phyloP scores from a whole-genome alignment of 2,797 vertebrate genomes.

The Danio albolineatus region DNA sequence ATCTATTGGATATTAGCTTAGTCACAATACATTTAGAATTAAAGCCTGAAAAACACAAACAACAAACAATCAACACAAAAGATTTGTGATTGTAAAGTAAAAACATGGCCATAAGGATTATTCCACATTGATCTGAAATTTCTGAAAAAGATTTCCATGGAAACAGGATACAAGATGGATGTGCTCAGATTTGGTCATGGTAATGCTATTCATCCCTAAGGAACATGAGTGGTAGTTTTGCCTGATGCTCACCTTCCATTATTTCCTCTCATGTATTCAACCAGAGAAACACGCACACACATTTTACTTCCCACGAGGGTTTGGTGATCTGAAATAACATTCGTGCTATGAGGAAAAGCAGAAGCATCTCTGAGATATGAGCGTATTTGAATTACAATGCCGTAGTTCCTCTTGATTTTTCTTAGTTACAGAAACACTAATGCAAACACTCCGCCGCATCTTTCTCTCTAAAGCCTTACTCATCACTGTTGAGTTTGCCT shows the following conservation, averaged over 20 bases:
- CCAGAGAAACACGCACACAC: not conserved
- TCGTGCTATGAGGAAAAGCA: constrained; percentile 21
- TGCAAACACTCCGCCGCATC: constrained; percentile 60
- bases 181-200: constrained; percentile 4
- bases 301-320: not conserved
- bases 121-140: constrained; percentile 10
- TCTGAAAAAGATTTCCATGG: constrained; percentile 25
- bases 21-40: constrained; percentile 1
- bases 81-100: not conserved
- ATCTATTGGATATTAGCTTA: constrained; percentile 2
- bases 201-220: constrained; percentile 33
- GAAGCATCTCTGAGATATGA: constrained; percentile 40
- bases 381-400: constrained; percentile 23
- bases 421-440: constrained; percentile 55
- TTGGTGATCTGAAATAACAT: constrained; percentile 12
- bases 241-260: constrained; percentile 6
- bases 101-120: not conserved
- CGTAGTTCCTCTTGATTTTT: constrained; percentile 51
- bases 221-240: not conserved
- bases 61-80: constrained; percentile 4
- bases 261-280: not conserved
- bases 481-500: constrained; percentile 46
- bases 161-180: constrained; percentile 13
- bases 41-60: not conserved
- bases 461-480: constrained; percentile 54